Percentiles rank a stretch among this genome's conserved stretches.
These are phyloP conservation scores for Hepsetus odoe DNA, from an alignment of 2,113 vertebrate genomes.

Conservation along the genomic window DNA sequence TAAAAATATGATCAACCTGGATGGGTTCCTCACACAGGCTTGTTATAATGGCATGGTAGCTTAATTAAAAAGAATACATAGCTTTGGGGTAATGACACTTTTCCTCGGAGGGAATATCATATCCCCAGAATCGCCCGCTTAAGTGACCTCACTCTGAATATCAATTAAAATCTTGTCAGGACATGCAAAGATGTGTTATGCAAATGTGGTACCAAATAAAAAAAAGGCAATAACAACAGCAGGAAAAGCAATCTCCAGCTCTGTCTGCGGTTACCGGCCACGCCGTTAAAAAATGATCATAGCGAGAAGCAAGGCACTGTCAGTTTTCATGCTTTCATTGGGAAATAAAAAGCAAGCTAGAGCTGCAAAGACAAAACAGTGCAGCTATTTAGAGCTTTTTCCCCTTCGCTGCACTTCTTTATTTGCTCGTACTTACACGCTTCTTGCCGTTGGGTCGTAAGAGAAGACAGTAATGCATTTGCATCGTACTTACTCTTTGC, in stretches of 20 bases:
- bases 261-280: constrained; percentile 28
- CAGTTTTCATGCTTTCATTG: constrained; percentile 24
- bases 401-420: constrained; percentile 29
- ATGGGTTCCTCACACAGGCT: constrained; percentile 48
- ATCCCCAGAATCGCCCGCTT: constrained; percentile 45
- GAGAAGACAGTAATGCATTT: constrained; percentile 21
- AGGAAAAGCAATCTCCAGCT: constrained; percentile 41
- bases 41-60: constrained; percentile 50
- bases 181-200: constrained; percentile 58
- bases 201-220: constrained; percentile 49
- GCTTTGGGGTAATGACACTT: constrained; percentile 47
- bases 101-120: constrained; percentile 48
- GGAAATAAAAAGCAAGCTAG: constrained; percentile 24
- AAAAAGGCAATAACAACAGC: constrained; percentile 38
- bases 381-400: constrained; percentile 41
- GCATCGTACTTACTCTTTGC: constrained; percentile 14
- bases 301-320: constrained; percentile 36
- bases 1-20: constrained; percentile 51
- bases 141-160: constrained; percentile 44
- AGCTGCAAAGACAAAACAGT: constrained; percentile 27
- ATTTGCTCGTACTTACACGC: constrained; percentile 39
- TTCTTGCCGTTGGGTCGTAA: constrained; percentile 10
- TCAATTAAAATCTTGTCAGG: constrained; percentile 73
- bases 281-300: constrained; percentile 11
- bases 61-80: constrained; percentile 54